Base-by-base conservation (phyloP, 1,140 invertebrate species). In the Drosophila setifemur region DNA sequence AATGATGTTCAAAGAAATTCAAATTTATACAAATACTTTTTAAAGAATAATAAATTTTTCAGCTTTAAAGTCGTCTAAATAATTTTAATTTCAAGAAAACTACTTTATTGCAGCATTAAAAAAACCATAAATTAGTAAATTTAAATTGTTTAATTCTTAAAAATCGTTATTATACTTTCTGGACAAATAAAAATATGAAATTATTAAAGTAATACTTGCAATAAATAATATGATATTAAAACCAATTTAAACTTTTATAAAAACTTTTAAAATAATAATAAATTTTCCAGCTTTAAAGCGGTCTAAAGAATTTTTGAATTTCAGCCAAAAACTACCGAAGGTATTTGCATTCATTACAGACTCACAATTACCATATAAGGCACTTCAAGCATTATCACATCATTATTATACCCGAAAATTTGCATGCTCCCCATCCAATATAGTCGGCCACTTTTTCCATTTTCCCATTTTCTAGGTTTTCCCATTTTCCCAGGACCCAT, bases 331-430 rank as follows among this genome's bases (percentile, higher is more conserved):
- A 50, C 44, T 49, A 12, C 18, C 37, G 14, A 18, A 9, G 39
- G 26, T 42, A 71, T 71, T 71, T 71, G 67, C 67, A 71, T 71
- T 50, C 67, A 71, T 71, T 71, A 71, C 40, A 4, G 26, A 31
- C 44, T 58, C 26, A 44, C 44, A 60, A 71, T 71, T 70, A 71
- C 67, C 67, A 71, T 71, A 70, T 71, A 71, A 60, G 61, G 67
- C 45, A 71, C 67, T 71, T 39, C 19, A 23, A 23, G 54, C 53
- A 44, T 71, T 71, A 71, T 71, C 67, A 60, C 67, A 70, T 71
- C 67, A 60, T 71, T 71, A 71, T 60, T 50, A 50, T 57, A 40
- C 45, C 67, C 66, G 25, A 43, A 69, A 71, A 71, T 60, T 70
- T 45, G 53, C 67, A 50, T 60, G 35, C 21, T 61, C 37, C 23